Evolutionary conservation across 92 coral and sea anemone genomes (phyloP).

Genomic region (Phenganax subtilis): DNA sequence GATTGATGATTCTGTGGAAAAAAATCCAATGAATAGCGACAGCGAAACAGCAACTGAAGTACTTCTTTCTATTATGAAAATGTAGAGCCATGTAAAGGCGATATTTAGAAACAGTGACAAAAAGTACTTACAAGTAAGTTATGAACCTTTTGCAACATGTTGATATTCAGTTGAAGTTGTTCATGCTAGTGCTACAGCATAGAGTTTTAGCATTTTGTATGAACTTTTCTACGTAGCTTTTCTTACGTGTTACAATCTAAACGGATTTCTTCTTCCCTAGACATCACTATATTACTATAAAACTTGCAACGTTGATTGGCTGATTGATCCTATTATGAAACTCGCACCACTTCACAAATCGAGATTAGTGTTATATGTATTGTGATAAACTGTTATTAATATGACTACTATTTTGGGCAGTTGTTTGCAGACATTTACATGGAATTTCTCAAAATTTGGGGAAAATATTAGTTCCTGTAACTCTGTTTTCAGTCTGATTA

Average conservation of each 20-base stretch:
- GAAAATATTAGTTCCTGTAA: no score
- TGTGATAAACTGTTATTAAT: no score
- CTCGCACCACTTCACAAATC: no score
- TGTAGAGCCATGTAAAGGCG: background rate
- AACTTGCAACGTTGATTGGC: no score
- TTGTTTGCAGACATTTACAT: background rate
- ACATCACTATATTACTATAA: background rate
- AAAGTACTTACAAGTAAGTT: no score
- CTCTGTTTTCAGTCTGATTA: background rate
- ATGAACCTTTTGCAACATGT: background rate
- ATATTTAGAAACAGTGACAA: no score
- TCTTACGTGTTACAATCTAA: background rate
- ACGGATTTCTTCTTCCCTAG: background rate
- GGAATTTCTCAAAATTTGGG: no score
- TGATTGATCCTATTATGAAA: no score
- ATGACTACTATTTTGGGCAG: background rate
- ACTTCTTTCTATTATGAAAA: conserved; percentile 14
- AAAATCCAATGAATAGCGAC: background rate
- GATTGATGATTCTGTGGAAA: background rate
- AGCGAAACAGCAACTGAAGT: conserved; percentile 7
- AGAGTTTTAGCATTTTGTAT: background rate
- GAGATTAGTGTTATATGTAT: no score
- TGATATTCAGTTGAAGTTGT: background rate
- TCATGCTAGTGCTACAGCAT: background rate
- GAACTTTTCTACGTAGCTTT: background rate